Evolutionary conservation across 2,797 vertebrate species (phyloP), one percentile per base, ranked within the genome.

Genomic region (Rhynchotus rufescens): DNA sequence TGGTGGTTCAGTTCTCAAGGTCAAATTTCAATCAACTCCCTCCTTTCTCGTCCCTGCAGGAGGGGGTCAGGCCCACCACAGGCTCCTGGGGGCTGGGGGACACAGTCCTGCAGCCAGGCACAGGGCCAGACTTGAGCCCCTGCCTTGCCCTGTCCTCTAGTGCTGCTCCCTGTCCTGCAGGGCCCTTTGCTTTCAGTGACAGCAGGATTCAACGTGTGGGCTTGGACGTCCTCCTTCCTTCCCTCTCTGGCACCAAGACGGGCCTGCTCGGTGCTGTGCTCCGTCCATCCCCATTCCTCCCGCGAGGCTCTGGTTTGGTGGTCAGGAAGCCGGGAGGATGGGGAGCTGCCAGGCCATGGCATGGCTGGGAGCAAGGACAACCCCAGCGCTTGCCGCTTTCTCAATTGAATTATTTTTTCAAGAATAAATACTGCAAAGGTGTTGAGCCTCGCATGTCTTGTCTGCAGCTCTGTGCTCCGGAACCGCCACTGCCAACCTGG

Each of bases 381-480:
- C 77, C 68, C 69, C n/a, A 19, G 69, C 72, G 52, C 65, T 89
- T 74, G 89, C 79, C 0, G 77, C 92, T 93, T 94, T 95, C 84
- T 51, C 77, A 88, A 92, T 80, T 12, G 6, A 88, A 89, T 88
- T 95, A 91, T 95, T 95, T 96, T 96, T 92, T 92, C 94, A 90
- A 84, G 92, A 97, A 87, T 96, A 97, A 97, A 97, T 56, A 21
- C 57, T 93, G 92, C 86, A 84, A 88, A 95, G 87, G 88, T 94
- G 83, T 93, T 88, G 64, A 80, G 64, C 68, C 75, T 90, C 0
- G 0, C 72, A 57, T 87, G 44, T 88, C 80, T 86, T 6, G 4
- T 76, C 15, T 77, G 30, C 47, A 40, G 11, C 9, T 8, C 54
- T 0, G 0, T 5, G 6, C 7, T 56, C 54, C 54, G n/a, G 4